A percentile compares a stretch with the other conserved stretches of the same genome.
Conservation (phyloP, 2,888 invertebrate species). For the Acheta domesticus region DNA sequence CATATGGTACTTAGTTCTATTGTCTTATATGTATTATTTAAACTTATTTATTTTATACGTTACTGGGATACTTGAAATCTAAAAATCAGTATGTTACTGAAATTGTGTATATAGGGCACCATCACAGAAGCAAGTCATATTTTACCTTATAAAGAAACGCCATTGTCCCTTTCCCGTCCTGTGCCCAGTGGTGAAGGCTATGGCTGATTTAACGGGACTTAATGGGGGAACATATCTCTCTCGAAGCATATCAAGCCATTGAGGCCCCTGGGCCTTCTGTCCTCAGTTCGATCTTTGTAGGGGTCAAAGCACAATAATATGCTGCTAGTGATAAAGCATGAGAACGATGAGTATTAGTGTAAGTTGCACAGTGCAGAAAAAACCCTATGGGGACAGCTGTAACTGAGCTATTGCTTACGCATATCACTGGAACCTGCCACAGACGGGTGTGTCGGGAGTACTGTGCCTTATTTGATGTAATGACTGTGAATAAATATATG, state of each 20-base stretch:
- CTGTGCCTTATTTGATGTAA: conserved; percentile 32
- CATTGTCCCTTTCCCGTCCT: conserved; percentile 1
- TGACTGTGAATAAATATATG: conserved; percentile 22
- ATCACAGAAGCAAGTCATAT: conserved; percentile 18
- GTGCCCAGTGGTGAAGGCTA: conserved; percentile 6
- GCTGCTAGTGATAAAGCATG: not conserved
- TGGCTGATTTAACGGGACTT: not conserved
- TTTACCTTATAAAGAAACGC: conserved; percentile 5
- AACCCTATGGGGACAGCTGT: not conserved
- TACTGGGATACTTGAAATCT: not conserved
- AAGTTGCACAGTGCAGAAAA: not conserved
- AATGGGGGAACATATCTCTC: not conserved
- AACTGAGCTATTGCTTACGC: not conserved
- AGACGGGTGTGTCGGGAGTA: conserved; percentile 19
- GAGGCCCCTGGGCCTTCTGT: not conserved
- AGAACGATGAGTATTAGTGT: not conserved
- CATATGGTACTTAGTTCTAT: not conserved
- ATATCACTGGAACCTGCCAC: conserved; percentile 18
- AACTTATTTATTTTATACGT: not conserved
- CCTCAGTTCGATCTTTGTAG: not conserved
- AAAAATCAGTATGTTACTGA: not conserved
- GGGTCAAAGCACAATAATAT: not conserved
- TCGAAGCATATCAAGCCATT: conserved; percentile 1
- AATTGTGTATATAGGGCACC: not conserved
- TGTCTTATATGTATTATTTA: conserved; percentile 2